These are phyloP conservation scores for Microplitis mediator DNA, from an alignment of 1,140 invertebrate species.

Conservation along the genomic window DNA sequence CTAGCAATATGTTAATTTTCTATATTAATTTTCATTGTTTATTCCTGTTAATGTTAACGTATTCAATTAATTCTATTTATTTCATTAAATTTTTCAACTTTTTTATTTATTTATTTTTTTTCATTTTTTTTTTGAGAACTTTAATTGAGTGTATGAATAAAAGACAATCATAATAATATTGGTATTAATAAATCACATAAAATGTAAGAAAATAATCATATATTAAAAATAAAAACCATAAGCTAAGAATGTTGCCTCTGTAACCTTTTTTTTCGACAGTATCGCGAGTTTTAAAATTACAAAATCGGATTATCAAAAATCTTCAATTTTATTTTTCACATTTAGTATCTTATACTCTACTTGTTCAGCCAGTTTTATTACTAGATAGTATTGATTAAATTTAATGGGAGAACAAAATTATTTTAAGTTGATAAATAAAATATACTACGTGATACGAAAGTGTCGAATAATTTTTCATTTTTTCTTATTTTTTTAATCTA, in stretches of 20 bases:
- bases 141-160: background rate
- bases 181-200: no score
- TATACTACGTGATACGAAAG: background rate
- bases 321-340: no score
- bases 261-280: background rate
- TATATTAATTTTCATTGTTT: background rate
- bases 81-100: no score
- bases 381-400: background rate
- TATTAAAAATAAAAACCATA: no score
- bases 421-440: background rate
- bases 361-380: background rate
- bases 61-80: conserved; percentile 44
- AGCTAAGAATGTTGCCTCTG: no score
- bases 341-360: no score
- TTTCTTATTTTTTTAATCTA: background rate
- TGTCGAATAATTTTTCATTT: conserved; percentile 1
- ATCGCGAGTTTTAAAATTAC: no score
- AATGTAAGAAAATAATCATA: no score
- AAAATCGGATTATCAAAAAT: no score
- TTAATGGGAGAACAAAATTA: background rate
- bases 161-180: no score
- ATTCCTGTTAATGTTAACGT: background rate
- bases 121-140: background rate
- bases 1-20: background rate
- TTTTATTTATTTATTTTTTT: no score